Conservation (phyloP, 2,888 invertebrate genomes). For the Gordius sp. region DNA sequence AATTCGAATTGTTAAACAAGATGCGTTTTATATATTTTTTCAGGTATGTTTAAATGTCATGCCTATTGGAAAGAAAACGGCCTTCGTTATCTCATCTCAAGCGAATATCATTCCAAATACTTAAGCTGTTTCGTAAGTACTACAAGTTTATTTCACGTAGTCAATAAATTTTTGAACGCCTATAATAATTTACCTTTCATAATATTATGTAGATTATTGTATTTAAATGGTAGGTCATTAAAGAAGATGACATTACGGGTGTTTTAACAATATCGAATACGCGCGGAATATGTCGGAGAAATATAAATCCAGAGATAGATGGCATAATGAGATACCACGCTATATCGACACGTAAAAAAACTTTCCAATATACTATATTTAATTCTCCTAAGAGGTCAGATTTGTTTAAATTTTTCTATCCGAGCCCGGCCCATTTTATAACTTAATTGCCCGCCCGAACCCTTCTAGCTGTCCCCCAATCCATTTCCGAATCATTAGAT, state of each 20-base stretch:
- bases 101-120: slow-evolving; percentile 9
- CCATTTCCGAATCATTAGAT: too few relatives aligned
- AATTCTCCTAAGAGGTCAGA: too few relatives aligned
- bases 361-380: too few relatives aligned
- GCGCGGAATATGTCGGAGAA: neutral
- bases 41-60: slow-evolving; percentile 15
- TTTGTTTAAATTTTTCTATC: too few relatives aligned
- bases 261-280: neutral
- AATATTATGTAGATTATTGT: too few relatives aligned
- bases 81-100: neutral
- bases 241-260: neutral
- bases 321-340: slow-evolving; percentile 14
- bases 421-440: too few relatives aligned
- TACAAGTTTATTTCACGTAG: too few relatives aligned
- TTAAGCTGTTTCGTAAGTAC: slow-evolving; percentile 14
- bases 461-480: too few relatives aligned
- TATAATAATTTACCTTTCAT: neutral
- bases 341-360: neutral
- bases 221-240: neutral
- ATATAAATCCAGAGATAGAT: slow-evolving; percentile 14
- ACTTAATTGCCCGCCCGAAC: too few relatives aligned
- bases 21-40: neutral
- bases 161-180: too few relatives aligned
- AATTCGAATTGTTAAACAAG: too few relatives aligned
- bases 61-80: slow-evolving; percentile 14